A percentile compares a stretch with the other conserved stretches of the same genome.
These are phyloP conservation scores for Venustoraphidia nigricollis DNA, from an alignment of 2,888 invertebrate species.

Conservation along the genomic window DNA sequence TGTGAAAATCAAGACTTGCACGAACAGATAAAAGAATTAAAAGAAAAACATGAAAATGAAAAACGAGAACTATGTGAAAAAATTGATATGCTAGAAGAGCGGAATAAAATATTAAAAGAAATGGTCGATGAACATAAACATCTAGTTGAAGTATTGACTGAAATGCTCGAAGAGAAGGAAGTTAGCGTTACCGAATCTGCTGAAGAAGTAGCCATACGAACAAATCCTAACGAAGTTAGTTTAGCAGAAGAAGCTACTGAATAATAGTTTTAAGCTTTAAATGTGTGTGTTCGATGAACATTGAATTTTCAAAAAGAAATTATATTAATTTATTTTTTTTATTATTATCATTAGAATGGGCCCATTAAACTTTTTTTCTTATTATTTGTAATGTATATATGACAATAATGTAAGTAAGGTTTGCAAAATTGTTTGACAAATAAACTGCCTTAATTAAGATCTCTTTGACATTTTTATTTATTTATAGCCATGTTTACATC, in stretches of 20 bases:
- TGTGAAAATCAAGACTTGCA: conserved; percentile 50
- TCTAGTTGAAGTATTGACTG: conserved; percentile 61
- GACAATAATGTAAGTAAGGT: no score
- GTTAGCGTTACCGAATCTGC: conserved; percentile 30
- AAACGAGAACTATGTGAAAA: conserved; percentile 43
- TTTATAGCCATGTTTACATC: no score
- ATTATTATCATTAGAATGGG: no score
- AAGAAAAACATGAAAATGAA: conserved; percentile 49
- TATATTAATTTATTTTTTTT: no score
- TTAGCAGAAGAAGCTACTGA: conserved; percentile 12
- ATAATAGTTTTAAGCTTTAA: neutral
- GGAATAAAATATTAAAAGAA: conserved; percentile 48
- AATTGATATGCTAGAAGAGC: conserved; percentile 32
- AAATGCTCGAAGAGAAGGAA: conserved; percentile 45
- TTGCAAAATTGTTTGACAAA: no score
- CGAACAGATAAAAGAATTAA: conserved; percentile 27
- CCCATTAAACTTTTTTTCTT: no score
- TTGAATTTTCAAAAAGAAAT: no score
- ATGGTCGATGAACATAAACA: conserved; percentile 61
- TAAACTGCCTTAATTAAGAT: no score
- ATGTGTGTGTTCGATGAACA: neutral
- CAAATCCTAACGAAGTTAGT: no score
- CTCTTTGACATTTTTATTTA: no score
- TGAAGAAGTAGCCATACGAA: conserved; percentile 16
- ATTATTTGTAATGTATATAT: no score